A percentile compares a stretch with the other conserved stretches of the same genome.
phyloP scores from a whole-genome alignment of 1,140 invertebrate genomes.

The Hyles vespertilio region DNA sequence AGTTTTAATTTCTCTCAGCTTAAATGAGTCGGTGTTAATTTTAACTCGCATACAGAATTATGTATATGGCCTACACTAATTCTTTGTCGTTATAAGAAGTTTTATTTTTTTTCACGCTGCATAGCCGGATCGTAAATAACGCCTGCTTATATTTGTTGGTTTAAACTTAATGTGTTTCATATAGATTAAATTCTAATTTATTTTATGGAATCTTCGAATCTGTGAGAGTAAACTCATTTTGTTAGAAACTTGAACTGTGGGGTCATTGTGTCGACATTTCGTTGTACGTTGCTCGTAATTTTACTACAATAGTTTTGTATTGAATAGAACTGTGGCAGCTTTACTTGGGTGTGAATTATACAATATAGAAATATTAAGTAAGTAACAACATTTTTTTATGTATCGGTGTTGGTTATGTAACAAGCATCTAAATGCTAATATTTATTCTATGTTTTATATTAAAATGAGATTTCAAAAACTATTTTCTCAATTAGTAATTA shows the following conservation, averaged over 20 bases:
- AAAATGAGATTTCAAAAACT: too few species aligned
- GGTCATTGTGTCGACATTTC: slow-evolving; percentile 11
- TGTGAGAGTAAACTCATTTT: slow-evolving; percentile 14
- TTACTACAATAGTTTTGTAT: background rate
- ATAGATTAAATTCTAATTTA: slow-evolving; percentile 53
- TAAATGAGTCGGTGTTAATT: slow-evolving; percentile 67
- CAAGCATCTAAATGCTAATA: too few species aligned
- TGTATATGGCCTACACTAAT: slow-evolving; percentile 46
- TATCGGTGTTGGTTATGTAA: too few species aligned
- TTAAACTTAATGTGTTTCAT: slow-evolving; percentile 49
- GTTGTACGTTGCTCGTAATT: slow-evolving; percentile 1
- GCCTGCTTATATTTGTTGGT: slow-evolving; percentile 56
- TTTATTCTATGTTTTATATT: too few species aligned
- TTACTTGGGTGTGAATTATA: too few species aligned
- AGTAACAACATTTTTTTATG: too few species aligned
- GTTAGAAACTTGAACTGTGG: slow-evolving; percentile 6
- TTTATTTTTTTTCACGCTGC: slow-evolving; percentile 42
- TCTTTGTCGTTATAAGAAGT: slow-evolving; percentile 56
- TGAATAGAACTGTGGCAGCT: background rate
- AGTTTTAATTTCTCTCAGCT: slow-evolving; percentile 67
- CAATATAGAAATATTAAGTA: too few species aligned
- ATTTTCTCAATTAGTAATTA: too few species aligned
- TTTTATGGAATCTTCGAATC: slow-evolving; percentile 33
- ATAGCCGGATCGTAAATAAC: slow-evolving; percentile 53
- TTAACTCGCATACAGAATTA: slow-evolving; percentile 45